phyloP scores from a whole-genome alignment of 2,797 vertebrate genomes.

The Antrozous pallidus region DNA sequence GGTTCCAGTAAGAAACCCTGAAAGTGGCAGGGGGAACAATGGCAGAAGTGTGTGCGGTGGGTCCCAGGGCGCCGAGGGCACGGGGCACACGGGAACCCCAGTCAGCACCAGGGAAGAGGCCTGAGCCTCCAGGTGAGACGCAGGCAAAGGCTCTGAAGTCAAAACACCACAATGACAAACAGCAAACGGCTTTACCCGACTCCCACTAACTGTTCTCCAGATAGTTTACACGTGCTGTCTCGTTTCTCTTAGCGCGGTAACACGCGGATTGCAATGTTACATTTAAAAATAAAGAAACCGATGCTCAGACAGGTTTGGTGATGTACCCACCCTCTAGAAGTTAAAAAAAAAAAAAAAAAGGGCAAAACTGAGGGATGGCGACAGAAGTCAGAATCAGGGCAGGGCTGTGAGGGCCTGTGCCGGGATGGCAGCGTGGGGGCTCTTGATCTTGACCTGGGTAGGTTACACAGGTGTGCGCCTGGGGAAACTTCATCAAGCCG shows the following conservation, averaged over 20 bases:
- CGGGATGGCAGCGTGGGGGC: background rate
- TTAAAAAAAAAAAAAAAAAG: background rate
- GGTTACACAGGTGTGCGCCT: no score
- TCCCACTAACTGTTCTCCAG: background rate
- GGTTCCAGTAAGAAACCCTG: slow-evolving; percentile 5
- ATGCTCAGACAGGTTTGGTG: background rate
- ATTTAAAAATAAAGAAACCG: background rate
- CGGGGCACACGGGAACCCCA: background rate
- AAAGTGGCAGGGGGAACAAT: background rate
- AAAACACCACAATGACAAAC: background rate
- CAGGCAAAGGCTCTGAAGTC: background rate
- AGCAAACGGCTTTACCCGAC: background rate
- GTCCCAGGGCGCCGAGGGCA: background rate
- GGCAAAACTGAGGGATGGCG: background rate
- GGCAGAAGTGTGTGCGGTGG: background rate
- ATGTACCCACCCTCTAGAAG: background rate
- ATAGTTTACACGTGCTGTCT: background rate
- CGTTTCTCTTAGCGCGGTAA: background rate
- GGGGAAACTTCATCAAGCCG: background rate
- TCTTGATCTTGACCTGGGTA: background rate
- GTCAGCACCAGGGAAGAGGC: background rate
- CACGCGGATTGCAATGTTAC: background rate
- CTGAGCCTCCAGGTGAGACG: background rate
- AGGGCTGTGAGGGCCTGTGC: background rate
- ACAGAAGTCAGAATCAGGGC: background rate